Conservation (phyloP, 2,113 vertebrate genomes). For the Orientallactaga bullata region DNA sequence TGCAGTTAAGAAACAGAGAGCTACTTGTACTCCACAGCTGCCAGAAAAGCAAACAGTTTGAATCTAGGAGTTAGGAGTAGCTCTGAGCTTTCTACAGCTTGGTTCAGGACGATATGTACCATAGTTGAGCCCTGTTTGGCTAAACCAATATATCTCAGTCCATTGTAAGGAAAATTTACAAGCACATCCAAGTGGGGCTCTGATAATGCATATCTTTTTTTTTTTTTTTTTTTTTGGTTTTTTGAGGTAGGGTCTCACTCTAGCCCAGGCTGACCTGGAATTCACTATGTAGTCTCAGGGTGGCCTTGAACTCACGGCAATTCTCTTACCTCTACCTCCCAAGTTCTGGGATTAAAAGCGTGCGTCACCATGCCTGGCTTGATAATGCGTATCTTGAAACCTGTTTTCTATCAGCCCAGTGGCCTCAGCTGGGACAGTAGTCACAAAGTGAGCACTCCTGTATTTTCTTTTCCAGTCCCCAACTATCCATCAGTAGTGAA, state of each 20-base stretch:
- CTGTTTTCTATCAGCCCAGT: constrained; percentile 37
- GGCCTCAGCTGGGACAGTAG: not conserved
- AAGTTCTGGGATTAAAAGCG: too few relatives aligned
- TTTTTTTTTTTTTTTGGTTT: too few relatives aligned
- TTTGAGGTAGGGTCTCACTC: too few relatives aligned
- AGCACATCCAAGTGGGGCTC: constrained; percentile 42
- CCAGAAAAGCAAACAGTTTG: constrained; percentile 73
- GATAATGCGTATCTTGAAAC: not conserved
- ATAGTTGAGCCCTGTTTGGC: constrained; percentile 46
- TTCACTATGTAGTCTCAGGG: too few relatives aligned
- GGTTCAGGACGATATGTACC: constrained; percentile 25
- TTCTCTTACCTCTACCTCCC: too few relatives aligned
- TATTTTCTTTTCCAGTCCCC: not conserved
- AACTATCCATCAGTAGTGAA: not conserved
- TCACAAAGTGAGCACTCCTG: not conserved
- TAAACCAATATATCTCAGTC: constrained; percentile 42
- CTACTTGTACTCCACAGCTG: constrained; percentile 69
- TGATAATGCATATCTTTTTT: constrained; percentile 1
- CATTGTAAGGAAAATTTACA: constrained; percentile 24
- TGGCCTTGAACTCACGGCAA: too few relatives aligned
- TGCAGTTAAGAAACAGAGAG: constrained; percentile 74
- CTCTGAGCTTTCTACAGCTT: constrained; percentile 40
- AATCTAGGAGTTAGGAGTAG: constrained; percentile 73
- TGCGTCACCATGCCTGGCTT: too few relatives aligned
- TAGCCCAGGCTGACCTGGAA: too few relatives aligned